Evolutionary conservation across 2,797 vertebrate genomes (phyloP), one percentile per base, ranked within the genome.

Genomic region (Sebastes nivosus): DNA sequence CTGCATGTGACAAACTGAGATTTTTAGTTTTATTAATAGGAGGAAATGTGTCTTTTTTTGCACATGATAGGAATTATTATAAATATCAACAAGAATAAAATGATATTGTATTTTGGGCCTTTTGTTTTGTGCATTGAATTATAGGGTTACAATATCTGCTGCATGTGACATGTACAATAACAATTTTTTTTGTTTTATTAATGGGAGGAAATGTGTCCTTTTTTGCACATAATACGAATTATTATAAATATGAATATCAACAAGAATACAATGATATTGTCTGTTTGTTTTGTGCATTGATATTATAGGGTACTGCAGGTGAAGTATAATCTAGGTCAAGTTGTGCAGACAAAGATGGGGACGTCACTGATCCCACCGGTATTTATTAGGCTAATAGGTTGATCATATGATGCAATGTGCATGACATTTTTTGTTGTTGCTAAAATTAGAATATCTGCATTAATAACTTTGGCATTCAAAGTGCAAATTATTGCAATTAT

Each of bases 251-350:
- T 46, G 1, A 10, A 52, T 50, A 6, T 18, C 27, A 70, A 4
- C 6, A 34, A 34, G 32, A 34, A 34, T 34, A 34, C 10, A 24
- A 42, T 54, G 4, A 6, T 32, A 30, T 63, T 81, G 36, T 67
- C 5, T 75, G 24, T 50, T 50, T 8, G 2, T 24, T 83, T 66
- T 80, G 78, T 74, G 69, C 63, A 64, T 30, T 75, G n/a, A 67
- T 13, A 24, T 81, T 14, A 30, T 14, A 22, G 14, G 22, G 4
- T 42, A 14, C 16, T 60, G 68, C 78, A 72, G 4, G 77, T 65
- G 16, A 68, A 77, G 10, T 75, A 13, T 38, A 75, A 84, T 91
- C 55, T 87, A 60, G 86, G 84, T 85, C 75, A 89, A 85, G 72
- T 65, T 81, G 64, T 80, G 76, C 78, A 82, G 76, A 79, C 76